phyloP scores from a whole-genome alignment of 2,888 invertebrate genomes.

The Leptinotarsa juncta region DNA sequence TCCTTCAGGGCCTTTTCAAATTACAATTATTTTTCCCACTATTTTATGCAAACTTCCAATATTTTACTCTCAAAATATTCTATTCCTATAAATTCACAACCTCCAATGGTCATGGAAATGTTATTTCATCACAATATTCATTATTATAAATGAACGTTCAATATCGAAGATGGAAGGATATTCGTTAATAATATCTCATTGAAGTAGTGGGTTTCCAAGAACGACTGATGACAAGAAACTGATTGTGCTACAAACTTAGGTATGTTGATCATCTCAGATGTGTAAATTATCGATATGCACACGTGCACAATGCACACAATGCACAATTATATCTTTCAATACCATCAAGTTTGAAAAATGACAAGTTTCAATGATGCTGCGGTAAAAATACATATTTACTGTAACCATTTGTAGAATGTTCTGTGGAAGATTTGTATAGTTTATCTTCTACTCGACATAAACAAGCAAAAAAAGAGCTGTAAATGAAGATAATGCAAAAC shows the following conservation, averaged over 20 bases:
- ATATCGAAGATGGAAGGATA: not conserved
- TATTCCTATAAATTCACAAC: no score
- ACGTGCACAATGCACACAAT: not conserved
- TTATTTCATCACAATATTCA: not conserved
- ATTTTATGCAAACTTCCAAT: no score
- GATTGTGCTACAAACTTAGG: not conserved
- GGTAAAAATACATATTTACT: not conserved
- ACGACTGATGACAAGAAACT: not conserved
- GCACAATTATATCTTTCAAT: not conserved
- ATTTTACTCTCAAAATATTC: no score
- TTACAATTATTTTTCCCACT: no score
- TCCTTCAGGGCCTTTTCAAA: no score
- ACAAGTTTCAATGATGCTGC: not conserved
- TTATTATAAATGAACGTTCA: not conserved
- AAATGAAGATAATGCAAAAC: no score
- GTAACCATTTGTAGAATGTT: not conserved
- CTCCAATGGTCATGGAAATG: no score
- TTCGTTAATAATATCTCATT: not conserved
- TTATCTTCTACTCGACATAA: no score
- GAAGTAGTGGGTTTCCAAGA: not conserved
- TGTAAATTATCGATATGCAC: not conserved
- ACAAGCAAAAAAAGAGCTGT: no score
- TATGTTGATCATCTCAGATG: constrained; percentile 2
- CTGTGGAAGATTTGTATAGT: not conserved
- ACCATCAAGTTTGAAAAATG: not conserved